phyloP scores from a whole-genome alignment of 2,888 invertebrate species.

The Nesidiocoris tenuis region DNA sequence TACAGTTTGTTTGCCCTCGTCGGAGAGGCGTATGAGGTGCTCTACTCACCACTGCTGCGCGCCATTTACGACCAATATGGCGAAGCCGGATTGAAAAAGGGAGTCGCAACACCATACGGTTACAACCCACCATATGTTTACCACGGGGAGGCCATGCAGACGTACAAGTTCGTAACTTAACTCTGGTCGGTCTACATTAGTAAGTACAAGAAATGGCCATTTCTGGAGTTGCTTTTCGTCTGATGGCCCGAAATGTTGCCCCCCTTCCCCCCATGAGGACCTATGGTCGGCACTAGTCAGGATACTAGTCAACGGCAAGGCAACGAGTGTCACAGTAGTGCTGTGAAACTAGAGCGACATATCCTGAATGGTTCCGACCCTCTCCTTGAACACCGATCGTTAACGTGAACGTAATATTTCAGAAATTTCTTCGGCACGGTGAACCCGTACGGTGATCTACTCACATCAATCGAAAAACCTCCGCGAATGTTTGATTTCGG shows the following conservation, averaged over 20 bases:
- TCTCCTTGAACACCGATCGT: no score
- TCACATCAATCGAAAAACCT: slow-evolving; percentile 63
- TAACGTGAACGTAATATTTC: no score
- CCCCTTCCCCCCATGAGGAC: no score
- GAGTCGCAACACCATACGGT: slow-evolving; percentile 68
- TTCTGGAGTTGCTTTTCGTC: no score
- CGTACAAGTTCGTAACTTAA: slow-evolving; percentile 61
- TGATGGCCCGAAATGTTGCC: no score
- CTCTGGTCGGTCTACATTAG: no score
- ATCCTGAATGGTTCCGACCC: no score
- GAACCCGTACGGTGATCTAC: slow-evolving; percentile 77
- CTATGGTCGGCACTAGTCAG: no score
- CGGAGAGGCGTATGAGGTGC: slow-evolving; percentile 77
- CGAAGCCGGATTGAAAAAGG: slow-evolving; percentile 79
- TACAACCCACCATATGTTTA: slow-evolving; percentile 74
- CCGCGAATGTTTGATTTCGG: slow-evolving; percentile 64
- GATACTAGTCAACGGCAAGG: no score
- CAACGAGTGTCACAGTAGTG: no score
- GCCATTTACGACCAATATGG: slow-evolving; percentile 88
- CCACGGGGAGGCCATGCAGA: slow-evolving; percentile 74
- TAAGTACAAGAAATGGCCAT: no score
- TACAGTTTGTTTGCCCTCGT: slow-evolving; percentile 63
- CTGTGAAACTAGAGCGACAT: no score
- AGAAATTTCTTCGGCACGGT: slow-evolving; percentile 77
- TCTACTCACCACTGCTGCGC: slow-evolving; percentile 65